These are phyloP conservation scores for Nebria brevicollis DNA, from an alignment of 2,888 invertebrate genomes.

Conservation along the genomic window DNA sequence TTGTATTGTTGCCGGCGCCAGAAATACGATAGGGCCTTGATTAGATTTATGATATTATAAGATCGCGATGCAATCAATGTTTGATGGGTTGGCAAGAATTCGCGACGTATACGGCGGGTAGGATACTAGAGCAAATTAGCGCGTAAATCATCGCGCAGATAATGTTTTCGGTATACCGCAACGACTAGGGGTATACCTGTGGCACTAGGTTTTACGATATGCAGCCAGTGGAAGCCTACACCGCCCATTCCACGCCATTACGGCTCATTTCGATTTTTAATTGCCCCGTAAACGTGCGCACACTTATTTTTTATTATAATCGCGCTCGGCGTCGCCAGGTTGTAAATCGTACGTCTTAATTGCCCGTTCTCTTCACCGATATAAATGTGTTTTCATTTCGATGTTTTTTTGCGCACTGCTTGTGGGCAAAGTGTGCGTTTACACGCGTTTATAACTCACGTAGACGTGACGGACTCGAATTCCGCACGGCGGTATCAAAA, in stretches of 20 bases:
- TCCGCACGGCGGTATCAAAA: not conserved
- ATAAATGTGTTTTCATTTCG: not conserved
- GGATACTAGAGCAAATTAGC: not conserved
- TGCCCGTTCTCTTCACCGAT: not conserved
- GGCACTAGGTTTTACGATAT: not conserved
- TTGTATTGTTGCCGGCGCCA: not conserved
- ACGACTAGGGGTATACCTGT: not conserved
- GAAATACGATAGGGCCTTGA: not conserved
- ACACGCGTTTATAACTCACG: not conserved
- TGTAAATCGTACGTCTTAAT: slow-evolving; percentile 16
- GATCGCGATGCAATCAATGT: not conserved
- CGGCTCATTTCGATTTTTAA: slow-evolving; percentile 34
- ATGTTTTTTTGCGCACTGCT: no score
- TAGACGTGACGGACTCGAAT: not conserved
- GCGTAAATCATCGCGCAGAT: not conserved
- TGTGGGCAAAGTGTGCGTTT: no score
- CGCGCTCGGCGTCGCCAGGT: not conserved
- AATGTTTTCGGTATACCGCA: not conserved
- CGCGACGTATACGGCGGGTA: not conserved
- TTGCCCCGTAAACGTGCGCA: slow-evolving; percentile 16
- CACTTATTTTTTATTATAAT: slow-evolving; percentile 10
- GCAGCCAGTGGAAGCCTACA: not conserved
- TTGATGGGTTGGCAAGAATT: not conserved
- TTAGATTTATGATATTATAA: not conserved
- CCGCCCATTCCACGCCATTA: slow-evolving; percentile 34